Evolutionary conservation across 2,113 vertebrate species (phyloP), one percentile per base, ranked within the genome.

Genomic region (Corvus hawaiiensis): DNA sequence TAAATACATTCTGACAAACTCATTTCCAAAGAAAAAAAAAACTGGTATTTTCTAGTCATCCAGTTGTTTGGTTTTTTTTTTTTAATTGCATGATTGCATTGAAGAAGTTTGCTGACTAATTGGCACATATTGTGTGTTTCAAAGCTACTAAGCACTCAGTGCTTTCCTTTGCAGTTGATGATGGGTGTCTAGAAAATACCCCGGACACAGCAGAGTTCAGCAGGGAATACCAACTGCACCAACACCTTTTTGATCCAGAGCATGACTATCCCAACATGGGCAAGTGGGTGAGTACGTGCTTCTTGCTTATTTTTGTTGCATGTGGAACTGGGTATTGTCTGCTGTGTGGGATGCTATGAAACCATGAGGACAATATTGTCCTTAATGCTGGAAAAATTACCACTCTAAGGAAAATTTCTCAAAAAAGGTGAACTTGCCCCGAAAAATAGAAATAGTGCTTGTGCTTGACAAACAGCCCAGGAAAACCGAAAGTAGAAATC

Each of bases 131-230:
- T 52, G 4, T 39, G 27, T 72, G 37, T 87, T 93, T 88, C 46
- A 43, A 93, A 75, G 30, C 23, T 74, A 18, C 35, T 52, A 26
- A 89, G 15, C 41, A 32, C 69, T 76, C 63, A 7, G 11, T 89
- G 44, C 49, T 96, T 88, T 89, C 43, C 90, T 97, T 97, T 97
- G 64, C 95, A 99, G 99, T 94, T 87, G 98, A 97, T 84, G 99
- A 99, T 56, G 99, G 99, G 44, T 99, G 99, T 94, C 96, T 99
- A 94, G 99, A 99, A 97, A 98, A 99, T 39, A 98, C 98, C 39
- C 99, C 99, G 2, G 99, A 99, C 97, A 99, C 99, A 18, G 99
- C 99, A 2, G 98, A 99, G 96, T 99, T 99, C 98, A 99, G 99
- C 97, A 98, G 98, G 96, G 98, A 99, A 94, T 99, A 99, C 94